These are phyloP conservation scores for Chaenogobius annularis DNA, from an alignment of 2,113 vertebrate genomes.

Conservation along the genomic window DNA sequence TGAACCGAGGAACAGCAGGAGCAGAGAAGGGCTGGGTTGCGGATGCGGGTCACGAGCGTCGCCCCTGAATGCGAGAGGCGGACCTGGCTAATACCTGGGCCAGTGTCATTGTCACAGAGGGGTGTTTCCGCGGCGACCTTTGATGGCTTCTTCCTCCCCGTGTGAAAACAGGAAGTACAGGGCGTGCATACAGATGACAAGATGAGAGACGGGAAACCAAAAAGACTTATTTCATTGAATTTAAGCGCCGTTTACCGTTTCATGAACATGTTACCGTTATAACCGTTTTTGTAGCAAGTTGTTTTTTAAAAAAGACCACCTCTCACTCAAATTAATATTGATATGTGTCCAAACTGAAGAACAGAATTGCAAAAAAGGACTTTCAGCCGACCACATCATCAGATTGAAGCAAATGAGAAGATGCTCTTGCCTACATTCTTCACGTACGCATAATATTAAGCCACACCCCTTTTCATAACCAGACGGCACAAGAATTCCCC, in stretches of 20 bases:
- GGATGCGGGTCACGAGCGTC: slow-evolving; percentile 57
- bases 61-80: slow-evolving; percentile 49
- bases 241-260: not conserved
- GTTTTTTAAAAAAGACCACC: too few relatives aligned
- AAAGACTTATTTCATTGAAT: not conserved
- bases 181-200: slow-evolving; percentile 70
- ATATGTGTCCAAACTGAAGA: too few relatives aligned
- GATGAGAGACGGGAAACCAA: slow-evolving; percentile 12
- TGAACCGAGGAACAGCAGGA: slow-evolving; percentile 9
- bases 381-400: too few relatives aligned
- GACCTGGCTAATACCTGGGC: slow-evolving; percentile 57
- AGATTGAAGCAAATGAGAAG: too few relatives aligned
- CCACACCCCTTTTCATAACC: too few relatives aligned
- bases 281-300: too few relatives aligned
- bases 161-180: slow-evolving; percentile 62
- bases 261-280: too few relatives aligned
- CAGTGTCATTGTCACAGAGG: slow-evolving; percentile 64
- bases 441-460: too few relatives aligned
- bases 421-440: too few relatives aligned
- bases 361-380: too few relatives aligned
- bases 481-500: too few relatives aligned
- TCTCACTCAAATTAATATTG: too few relatives aligned
- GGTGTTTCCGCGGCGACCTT: slow-evolving; percentile 62
- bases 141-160: slow-evolving; percentile 47
- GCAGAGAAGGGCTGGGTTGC: slow-evolving; percentile 25